Percentiles rank a stretch among this genome's conserved stretches.
phyloP scores from a whole-genome alignment of 2,113 vertebrate species.

The Hyperoodon ampullatus region DNA sequence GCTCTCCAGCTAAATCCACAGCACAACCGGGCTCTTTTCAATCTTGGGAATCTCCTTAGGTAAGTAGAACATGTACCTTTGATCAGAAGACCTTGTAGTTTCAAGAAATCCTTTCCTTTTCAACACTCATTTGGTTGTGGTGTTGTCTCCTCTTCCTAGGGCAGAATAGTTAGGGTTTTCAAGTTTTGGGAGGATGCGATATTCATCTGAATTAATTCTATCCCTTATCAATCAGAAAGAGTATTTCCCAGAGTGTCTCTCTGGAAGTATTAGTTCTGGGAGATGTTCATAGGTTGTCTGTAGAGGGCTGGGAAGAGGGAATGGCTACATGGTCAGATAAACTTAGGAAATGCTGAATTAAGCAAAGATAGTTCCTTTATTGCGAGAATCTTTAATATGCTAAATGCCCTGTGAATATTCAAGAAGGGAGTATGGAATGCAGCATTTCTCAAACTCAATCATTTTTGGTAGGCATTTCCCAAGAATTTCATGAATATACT shows the following conservation, averaged over 20 bases:
- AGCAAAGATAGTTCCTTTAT: background rate
- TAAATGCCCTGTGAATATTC: background rate
- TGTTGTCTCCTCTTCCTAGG: background rate
- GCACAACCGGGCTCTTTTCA: constrained; percentile 98
- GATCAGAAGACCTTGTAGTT: background rate
- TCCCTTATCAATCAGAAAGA: background rate
- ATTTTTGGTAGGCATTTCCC: background rate
- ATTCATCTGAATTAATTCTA: background rate
- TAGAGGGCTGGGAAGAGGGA: background rate
- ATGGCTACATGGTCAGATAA: background rate
- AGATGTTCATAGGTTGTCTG: background rate
- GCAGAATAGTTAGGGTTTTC: background rate
- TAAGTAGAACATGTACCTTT: constrained; percentile 80
- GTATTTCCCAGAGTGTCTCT: background rate
- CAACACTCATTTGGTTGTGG: too few species aligned
- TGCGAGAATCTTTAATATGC: background rate
- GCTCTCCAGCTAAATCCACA: constrained; percentile 94
- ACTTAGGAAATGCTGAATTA: background rate
- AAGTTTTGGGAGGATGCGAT: background rate
- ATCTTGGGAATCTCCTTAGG: constrained; percentile 97
- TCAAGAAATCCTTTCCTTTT: background rate
- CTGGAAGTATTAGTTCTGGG: background rate
- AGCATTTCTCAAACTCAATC: background rate
- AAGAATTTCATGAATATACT: background rate
- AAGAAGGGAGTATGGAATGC: background rate